Conservation (phyloP, 2,888 invertebrate genomes). For the Diplolepis rosae region DNA sequence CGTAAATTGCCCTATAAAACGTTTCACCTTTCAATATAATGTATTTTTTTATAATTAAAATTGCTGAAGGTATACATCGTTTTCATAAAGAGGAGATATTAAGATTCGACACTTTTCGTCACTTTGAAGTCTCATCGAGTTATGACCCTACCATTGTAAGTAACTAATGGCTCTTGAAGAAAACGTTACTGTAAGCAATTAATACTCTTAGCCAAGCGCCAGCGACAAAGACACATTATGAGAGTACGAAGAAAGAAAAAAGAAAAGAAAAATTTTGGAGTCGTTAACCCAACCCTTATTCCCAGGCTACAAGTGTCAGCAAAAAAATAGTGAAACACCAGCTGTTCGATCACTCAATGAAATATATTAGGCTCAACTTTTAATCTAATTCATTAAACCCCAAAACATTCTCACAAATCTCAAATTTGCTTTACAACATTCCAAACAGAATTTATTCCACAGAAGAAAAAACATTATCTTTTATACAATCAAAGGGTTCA, state of each 20-base stretch:
- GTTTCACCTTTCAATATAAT: too few relatives aligned
- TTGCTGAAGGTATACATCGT: background rate
- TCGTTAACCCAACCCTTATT: constrained; percentile 33
- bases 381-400: background rate
- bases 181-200: constrained; percentile 55
- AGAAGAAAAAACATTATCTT: too few relatives aligned
- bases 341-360: constrained; percentile 22
- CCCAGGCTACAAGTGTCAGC: constrained; percentile 33
- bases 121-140: background rate
- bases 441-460: background rate
- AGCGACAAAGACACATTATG: constrained; percentile 10
- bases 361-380: background rate
- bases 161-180: constrained; percentile 54
- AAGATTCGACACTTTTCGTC: background rate
- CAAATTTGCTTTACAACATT: background rate
- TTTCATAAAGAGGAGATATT: background rate
- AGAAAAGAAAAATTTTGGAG: constrained; percentile 6
- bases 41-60: too few relatives aligned
- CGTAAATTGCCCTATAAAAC: too few relatives aligned
- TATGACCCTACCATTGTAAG: constrained; percentile 40
- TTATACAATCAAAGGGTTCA: background rate
- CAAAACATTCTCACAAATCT: background rate
- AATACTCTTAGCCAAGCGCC: constrained; percentile 47
- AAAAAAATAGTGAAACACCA: constrained; percentile 29
- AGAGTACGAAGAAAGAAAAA: constrained; percentile 29